Evolutionary conservation across 2,888 invertebrate genomes (phyloP).

Genomic region (Caenorhabditis drosophilae): DNA sequence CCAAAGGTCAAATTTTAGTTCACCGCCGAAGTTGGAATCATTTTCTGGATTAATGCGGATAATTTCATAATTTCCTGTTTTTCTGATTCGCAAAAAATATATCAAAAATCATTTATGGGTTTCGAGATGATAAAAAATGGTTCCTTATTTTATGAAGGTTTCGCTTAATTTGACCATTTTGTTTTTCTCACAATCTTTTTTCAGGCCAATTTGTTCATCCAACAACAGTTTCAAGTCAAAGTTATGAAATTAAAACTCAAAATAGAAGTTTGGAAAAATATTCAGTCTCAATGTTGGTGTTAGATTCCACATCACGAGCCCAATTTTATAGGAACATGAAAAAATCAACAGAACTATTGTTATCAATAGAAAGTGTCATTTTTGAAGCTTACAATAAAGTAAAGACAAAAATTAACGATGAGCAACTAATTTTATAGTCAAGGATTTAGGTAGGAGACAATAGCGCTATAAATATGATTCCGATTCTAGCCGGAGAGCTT

Average conservation of each 20-base stretch:
- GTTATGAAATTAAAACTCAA: slow-evolving; percentile 1
- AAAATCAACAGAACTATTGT: slow-evolving; percentile 25
- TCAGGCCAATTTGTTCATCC: too few relatives aligned
- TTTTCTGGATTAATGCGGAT: slow-evolving; percentile 41
- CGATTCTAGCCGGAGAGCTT: slow-evolving; percentile 37
- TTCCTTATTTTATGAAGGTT: slow-evolving; percentile 20
- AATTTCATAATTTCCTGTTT: slow-evolving; percentile 42
- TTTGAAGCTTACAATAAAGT: slow-evolving; percentile 49
- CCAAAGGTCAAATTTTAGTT: slow-evolving; percentile 13
- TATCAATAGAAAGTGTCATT: slow-evolving; percentile 29
- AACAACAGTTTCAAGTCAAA: too few relatives aligned
- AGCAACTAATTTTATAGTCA: too few relatives aligned
- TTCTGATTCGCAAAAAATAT: slow-evolving; percentile 17
- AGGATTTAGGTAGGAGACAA: slow-evolving; percentile 50
- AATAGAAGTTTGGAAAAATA: not conserved
- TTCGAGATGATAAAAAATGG: slow-evolving; percentile 14
- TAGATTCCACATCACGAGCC: slow-evolving; percentile 41
- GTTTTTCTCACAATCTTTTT: too few relatives aligned
- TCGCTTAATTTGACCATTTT: not conserved
- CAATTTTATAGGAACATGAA: slow-evolving; percentile 40
- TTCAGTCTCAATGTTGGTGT: slow-evolving; percentile 20
- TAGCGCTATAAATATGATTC: slow-evolving; percentile 43
- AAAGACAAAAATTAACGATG: not conserved
- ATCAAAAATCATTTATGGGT: slow-evolving; percentile 42
- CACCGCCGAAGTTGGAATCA: slow-evolving; percentile 9